Evolutionary conservation across 2,797 vertebrate genomes (phyloP).

Genomic region (Tapera naevia): DNA sequence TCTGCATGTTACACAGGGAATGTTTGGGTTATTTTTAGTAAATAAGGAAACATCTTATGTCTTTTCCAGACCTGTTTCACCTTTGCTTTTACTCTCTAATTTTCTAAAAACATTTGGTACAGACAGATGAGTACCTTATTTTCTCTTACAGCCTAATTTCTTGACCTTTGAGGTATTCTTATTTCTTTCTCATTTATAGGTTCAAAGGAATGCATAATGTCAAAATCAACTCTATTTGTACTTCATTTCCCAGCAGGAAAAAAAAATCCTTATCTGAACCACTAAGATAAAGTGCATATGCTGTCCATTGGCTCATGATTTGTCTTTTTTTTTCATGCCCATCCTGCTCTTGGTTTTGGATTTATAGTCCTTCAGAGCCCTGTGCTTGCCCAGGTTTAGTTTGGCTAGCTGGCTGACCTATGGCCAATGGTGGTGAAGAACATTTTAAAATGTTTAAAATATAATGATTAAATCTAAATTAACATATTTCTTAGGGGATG

Average conservation of each 20-base stretch:
- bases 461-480: neutral
- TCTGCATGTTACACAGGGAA: neutral
- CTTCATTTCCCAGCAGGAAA: neutral
- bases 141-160: neutral
- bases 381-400: neutral
- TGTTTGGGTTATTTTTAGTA: accelerated
- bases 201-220: neutral
- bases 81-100: neutral
- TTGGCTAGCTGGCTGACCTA: neutral
- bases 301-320: neutral
- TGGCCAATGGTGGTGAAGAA: neutral
- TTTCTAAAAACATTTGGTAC: neutral
- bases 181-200: neutral
- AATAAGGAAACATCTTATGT: neutral
- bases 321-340: neutral
- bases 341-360: neutral
- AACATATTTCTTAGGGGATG: neutral
- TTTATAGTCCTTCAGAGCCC: neutral
- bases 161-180: neutral
- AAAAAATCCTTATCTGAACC: neutral
- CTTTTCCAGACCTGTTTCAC: neutral
- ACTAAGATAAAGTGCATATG: neutral
- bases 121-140: neutral
- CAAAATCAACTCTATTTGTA: neutral
- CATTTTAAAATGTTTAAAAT: neutral